Percentiles rank a stretch among this genome's conserved stretches.
Conservation (phyloP, 2,113 vertebrate species). For the Pitta sordida region DNA sequence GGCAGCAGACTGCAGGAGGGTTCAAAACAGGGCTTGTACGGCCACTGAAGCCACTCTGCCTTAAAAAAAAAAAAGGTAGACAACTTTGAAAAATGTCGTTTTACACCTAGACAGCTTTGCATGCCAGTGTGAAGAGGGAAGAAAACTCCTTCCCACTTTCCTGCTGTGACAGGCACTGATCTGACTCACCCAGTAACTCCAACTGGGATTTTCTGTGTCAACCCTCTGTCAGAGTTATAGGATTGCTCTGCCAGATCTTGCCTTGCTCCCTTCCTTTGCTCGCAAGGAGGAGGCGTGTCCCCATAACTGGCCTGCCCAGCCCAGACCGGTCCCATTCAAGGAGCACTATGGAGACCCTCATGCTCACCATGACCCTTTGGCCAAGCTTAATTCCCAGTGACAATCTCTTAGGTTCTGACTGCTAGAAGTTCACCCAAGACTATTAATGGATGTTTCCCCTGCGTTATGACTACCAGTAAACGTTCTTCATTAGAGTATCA, state of each 20-base stretch:
- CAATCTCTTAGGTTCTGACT: not conserved
- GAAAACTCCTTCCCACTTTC: not conserved
- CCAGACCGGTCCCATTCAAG: not conserved
- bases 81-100: not conserved
- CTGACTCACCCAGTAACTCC: not conserved
- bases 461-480: slow-evolving; percentile 19
- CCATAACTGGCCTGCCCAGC: not conserved
- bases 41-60: not conserved
- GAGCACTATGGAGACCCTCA: rapidly evolving
- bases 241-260: not conserved
- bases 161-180: not conserved
- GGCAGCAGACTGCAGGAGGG: not conserved
- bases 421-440: not conserved
- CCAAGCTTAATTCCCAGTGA: not conserved
- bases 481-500: slow-evolving; percentile 14
- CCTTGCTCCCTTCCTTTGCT: not conserved
- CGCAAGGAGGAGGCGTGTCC: not conserved
- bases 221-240: rapidly evolving
- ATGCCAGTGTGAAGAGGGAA: not conserved
- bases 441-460: not conserved
- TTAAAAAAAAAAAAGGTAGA: not conserved
- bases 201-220: not conserved
- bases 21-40: not conserved
- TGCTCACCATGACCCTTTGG: not conserved
- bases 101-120: not conserved